These are phyloP conservation scores for Agrochola litura DNA, from an alignment of 2,888 invertebrate genomes.

Conservation along the genomic window DNA sequence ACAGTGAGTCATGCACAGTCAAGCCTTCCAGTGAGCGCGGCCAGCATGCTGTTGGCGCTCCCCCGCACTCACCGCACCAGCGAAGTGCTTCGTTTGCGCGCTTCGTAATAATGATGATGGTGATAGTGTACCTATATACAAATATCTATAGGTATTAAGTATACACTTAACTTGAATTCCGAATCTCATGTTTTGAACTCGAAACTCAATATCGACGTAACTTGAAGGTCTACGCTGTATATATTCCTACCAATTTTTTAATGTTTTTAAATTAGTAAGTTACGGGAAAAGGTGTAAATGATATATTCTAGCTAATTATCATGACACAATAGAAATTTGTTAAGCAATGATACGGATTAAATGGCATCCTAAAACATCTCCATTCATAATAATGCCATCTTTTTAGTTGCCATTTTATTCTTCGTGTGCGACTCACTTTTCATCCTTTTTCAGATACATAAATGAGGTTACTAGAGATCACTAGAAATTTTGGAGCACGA, in stretches of 20 bases:
- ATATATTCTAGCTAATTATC: not conserved
- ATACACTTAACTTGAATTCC: too few relatives aligned
- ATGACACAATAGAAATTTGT: not conserved
- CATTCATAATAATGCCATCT: not conserved
- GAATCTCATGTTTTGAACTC: too few relatives aligned
- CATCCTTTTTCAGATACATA: not conserved
- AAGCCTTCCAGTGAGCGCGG: too few relatives aligned
- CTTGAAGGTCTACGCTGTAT: too few relatives aligned
- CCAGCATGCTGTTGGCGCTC: too few relatives aligned
- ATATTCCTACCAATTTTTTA: too few relatives aligned
- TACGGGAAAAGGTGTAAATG: not conserved
- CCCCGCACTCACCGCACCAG: too few relatives aligned
- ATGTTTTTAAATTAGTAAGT: not conserved
- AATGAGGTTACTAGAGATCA: not conserved
- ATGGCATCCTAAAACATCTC: not conserved
- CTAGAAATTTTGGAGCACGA: not conserved
- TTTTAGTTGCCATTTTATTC: not conserved
- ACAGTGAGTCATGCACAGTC: too few relatives aligned
- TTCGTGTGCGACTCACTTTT: not conserved
- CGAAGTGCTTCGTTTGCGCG: too few relatives aligned
- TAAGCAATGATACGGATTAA: not conserved
- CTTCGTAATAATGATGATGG: too few relatives aligned
- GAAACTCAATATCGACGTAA: too few relatives aligned
- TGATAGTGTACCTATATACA: too few relatives aligned
- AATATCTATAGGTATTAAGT: not conserved